Percentiles rank a stretch among this genome's conserved stretches.
These are phyloP conservation scores for Agonopterix heracliana DNA, from an alignment of 2,888 invertebrate species.

Conservation along the genomic window DNA sequence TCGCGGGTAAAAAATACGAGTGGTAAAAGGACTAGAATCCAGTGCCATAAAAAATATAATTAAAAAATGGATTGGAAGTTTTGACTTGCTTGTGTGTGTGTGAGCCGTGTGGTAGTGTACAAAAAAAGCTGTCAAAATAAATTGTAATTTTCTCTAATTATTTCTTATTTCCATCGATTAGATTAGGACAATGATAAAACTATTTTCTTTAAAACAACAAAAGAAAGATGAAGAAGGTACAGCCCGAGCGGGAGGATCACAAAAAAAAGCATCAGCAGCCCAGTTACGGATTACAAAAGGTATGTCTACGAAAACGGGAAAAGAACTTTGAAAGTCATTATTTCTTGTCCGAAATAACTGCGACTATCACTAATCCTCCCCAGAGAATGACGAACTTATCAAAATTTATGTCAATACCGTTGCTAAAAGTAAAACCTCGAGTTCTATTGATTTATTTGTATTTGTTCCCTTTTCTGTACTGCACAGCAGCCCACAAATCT, in stretches of 20 bases:
- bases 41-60: no score
- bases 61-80: no score
- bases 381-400: no score
- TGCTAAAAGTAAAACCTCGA: no score
- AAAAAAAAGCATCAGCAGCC: constrained; percentile 97
- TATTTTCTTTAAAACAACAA: constrained; percentile 98
- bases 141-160: constrained; percentile 21
- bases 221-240: constrained; percentile 97
- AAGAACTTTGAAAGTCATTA: neutral
- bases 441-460: no score
- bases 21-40: no score
- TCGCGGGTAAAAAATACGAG: no score
- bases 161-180: constrained; percentile 47
- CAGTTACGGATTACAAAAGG: constrained; percentile 99
- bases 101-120: no score
- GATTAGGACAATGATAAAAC: constrained; percentile 91
- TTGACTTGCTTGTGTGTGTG: no score
- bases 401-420: no score
- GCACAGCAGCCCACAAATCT: no score
- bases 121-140: constrained; percentile 66
- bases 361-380: constrained; percentile 20
- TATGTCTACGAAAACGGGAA: constrained; percentile 35
- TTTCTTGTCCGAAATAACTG: neutral
- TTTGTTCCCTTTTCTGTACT: no score
- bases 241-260: constrained; percentile 77